Base-by-base conservation (phyloP, 2,888 invertebrate species). In the Hybos culiciformis region DNA sequence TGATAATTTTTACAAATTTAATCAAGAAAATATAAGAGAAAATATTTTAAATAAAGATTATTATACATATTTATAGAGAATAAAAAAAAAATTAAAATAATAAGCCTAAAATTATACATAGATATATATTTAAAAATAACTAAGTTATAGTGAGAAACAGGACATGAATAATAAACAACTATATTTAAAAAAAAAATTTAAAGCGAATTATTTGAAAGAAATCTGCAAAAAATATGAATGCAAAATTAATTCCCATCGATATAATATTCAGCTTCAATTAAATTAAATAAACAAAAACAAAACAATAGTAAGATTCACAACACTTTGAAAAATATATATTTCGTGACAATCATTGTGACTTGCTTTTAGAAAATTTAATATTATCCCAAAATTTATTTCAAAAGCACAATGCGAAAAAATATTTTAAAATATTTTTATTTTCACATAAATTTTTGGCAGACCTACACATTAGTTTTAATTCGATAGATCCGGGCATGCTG, bases 1-100 rank as follows among this genome's bases (percentile, higher is more conserved):
- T 50, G 49, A 50, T 50, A 50, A 48, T 48, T 50, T 50, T 50
- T 50, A 50, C 49, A 50, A 50, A 47, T 44, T 23, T 44, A 49
- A 45, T 39, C n/a, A 37, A 40, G 37, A 41, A 48, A 48, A 48
- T 44, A 23, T 17, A 26, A 18, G 14, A 38, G 19, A 14, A 24
- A 24, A 23, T 15, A 41, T 37, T 39, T 26, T 37, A 45, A 45
- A 43, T 37, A 40, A 36, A 31, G 38, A 34, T 40, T 43, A 40
- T 17, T 20, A n/a, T n/a, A 44, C 43, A 44, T 46, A 37, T 43
- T 44, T 39, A 31, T 26, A 36, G 37, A 39, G 37, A 47, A 42
- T 42, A 43, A 19, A 37, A 41, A 19, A 39, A 18, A 37, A 26
- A 18, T 42, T 31, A 38, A 29, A 32, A 14, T 23, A n/a, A 43